Conservation (phyloP, 1,140 invertebrate species). For the Macrobrachium nipponense region DNA sequence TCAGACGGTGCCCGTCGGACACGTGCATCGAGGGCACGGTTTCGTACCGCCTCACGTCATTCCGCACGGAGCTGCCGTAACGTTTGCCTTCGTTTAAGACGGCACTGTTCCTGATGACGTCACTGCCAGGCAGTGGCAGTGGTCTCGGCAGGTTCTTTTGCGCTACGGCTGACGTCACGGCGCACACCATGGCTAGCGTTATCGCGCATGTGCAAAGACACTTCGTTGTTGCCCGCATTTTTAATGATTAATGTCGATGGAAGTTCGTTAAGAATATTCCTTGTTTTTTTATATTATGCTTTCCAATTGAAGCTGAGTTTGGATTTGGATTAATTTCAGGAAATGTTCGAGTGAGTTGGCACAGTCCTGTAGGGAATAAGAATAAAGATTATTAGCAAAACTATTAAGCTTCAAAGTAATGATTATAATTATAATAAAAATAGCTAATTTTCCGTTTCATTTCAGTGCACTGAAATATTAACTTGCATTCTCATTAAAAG, state of each 20-base stretch:
- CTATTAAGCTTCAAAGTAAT: too few species aligned
- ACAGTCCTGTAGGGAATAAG: too few species aligned
- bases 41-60: slow-evolving; percentile 46
- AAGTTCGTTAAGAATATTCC: neutral
- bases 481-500: too few species aligned
- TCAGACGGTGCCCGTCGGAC: slow-evolving; percentile 60
- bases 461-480: too few species aligned
- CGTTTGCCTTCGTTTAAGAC: slow-evolving; percentile 17
- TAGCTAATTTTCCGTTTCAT: too few species aligned
- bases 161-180: neutral
- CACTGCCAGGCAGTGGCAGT: neutral
- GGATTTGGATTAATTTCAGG: too few species aligned
- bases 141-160: slow-evolving; percentile 41
- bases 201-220: slow-evolving; percentile 9
- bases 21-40: slow-evolving; percentile 9
- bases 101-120: slow-evolving; percentile 6
- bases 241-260: neutral
- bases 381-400: too few species aligned
- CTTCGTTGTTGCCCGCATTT: too few species aligned
- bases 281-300: too few species aligned
- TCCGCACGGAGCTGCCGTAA: slow-evolving; percentile 42
- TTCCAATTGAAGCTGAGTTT: too few species aligned
- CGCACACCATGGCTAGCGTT: slow-evolving; percentile 3
- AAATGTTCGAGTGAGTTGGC: too few species aligned
- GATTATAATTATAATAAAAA: too few species aligned